These are phyloP conservation scores for Chascanopsetta lugubris DNA, from an alignment of 2,113 vertebrate species.

Conservation along the genomic window DNA sequence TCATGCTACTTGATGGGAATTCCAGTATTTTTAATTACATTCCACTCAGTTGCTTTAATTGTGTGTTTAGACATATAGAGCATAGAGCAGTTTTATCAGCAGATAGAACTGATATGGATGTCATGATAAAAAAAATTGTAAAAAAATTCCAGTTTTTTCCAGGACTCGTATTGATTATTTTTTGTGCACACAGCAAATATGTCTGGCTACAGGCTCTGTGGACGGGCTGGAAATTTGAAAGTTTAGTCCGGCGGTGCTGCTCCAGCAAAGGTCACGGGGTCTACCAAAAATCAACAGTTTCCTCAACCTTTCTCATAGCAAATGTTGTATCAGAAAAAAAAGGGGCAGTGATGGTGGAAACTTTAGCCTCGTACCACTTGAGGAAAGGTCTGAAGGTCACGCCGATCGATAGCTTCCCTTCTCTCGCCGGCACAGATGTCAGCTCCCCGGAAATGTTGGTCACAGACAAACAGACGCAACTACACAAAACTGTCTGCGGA, in stretches of 20 bases:
- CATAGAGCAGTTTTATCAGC: no score
- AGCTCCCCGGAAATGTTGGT: not conserved
- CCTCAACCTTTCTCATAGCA: conserved; percentile 1
- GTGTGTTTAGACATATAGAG: no score
- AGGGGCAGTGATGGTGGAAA: conserved; percentile 21
- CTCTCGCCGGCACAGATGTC: conserved; percentile 6
- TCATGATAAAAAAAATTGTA: no score
- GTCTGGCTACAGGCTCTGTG: not conserved
- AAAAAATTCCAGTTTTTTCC: not conserved
- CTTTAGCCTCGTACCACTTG: conserved; percentile 24
- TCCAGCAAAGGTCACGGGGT: conserved; percentile 42
- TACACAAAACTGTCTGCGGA: no score
- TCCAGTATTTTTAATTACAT: not conserved
- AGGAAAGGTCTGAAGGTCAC: conserved; percentile 48
- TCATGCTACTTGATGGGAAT: no score
- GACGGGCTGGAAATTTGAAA: conserved; percentile 15
- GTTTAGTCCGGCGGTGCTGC: conserved; percentile 5
- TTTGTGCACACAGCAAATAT: conserved; percentile 5
- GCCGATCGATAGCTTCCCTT: conserved; percentile 30
- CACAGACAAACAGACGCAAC: no score
- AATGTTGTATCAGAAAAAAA: conserved; percentile 22
- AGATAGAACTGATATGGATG: not conserved
- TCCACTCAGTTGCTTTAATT: not conserved
- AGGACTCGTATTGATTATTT: not conserved
- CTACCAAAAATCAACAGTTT: conserved; percentile 34